These are phyloP conservation scores for Amphipoea lucens DNA, from an alignment of 2,888 invertebrate species.

Conservation along the genomic window DNA sequence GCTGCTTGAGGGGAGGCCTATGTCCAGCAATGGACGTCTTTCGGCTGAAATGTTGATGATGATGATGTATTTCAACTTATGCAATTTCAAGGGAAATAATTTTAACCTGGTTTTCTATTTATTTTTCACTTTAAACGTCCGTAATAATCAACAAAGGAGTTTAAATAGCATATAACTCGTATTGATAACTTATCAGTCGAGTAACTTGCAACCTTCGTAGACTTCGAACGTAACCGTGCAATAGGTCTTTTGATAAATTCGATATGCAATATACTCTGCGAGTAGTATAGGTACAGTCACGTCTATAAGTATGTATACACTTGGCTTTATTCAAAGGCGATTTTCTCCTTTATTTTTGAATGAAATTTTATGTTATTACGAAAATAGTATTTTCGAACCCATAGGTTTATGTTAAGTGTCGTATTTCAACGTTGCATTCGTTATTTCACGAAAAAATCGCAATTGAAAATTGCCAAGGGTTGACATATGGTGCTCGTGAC, in stretches of 20 bases:
- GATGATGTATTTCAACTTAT: not conserved
- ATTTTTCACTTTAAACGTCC: slow-evolving; percentile 17
- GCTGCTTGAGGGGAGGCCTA: not conserved
- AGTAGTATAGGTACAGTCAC: no score
- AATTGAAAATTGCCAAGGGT: no score
- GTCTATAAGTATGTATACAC: no score
- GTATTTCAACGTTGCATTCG: no score
- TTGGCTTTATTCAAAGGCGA: no score
- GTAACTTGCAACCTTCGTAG: slow-evolving; percentile 33
- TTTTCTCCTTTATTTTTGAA: no score
- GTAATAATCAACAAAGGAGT: slow-evolving; percentile 7
- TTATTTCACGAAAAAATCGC: no score
- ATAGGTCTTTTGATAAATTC: slow-evolving; percentile 23
- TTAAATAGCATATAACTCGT: slow-evolving; percentile 4
- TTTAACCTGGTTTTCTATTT: slow-evolving; percentile 19
- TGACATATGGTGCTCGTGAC: no score
- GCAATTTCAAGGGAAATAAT: not conserved
- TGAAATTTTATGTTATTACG: no score
- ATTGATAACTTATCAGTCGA: slow-evolving; percentile 48
- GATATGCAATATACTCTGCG: not conserved
- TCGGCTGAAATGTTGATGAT: not conserved
- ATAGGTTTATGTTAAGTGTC: no score
- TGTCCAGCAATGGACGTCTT: not conserved
- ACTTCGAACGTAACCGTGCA: slow-evolving; percentile 5
- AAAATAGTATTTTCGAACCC: no score